Conservation (phyloP, 2,888 invertebrate species). For the Brachycybe producta region DNA sequence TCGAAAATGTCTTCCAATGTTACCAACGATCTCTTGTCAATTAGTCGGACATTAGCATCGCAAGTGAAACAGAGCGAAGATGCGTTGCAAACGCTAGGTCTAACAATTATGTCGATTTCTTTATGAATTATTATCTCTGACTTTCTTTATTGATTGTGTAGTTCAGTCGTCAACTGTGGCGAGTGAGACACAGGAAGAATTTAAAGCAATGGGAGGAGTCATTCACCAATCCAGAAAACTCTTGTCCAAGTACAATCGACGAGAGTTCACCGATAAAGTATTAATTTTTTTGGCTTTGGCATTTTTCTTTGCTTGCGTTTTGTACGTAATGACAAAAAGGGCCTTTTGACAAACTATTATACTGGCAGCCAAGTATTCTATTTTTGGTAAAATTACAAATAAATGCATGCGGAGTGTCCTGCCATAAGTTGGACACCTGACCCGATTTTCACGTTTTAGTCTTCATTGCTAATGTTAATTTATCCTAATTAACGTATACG, state of each 20-base stretch:
- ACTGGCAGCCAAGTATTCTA: too few species aligned
- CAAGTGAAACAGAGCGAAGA: constrained; percentile 76
- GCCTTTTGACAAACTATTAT: constrained; percentile 44
- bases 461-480: too few species aligned
- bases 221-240: constrained; percentile 82
- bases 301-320: constrained; percentile 77
- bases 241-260: constrained; percentile 79
- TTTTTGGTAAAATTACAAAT: too few species aligned
- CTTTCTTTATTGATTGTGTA: constrained; percentile 8
- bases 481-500: too few species aligned
- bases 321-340: constrained; percentile 85
- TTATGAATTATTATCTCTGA: background rate
- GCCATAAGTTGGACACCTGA: too few species aligned
- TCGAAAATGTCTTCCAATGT: constrained; percentile 57
- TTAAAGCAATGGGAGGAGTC: constrained; percentile 70
- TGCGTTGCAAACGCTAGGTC: constrained; percentile 61
- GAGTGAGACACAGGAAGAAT: constrained; percentile 59
- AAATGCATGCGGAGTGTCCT: too few species aligned
- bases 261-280: constrained; percentile 91
- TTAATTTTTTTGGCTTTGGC: constrained; percentile 72
- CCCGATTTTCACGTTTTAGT: too few species aligned
- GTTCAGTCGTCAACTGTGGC: constrained; percentile 38
- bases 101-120: background rate
- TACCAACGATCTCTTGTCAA: constrained; percentile 69
- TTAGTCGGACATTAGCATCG: constrained; percentile 72